Evolutionary conservation across 2,113 vertebrate species (phyloP), one percentile per base, ranked within the genome.

Genomic region (Australoheros scitulus): DNA sequence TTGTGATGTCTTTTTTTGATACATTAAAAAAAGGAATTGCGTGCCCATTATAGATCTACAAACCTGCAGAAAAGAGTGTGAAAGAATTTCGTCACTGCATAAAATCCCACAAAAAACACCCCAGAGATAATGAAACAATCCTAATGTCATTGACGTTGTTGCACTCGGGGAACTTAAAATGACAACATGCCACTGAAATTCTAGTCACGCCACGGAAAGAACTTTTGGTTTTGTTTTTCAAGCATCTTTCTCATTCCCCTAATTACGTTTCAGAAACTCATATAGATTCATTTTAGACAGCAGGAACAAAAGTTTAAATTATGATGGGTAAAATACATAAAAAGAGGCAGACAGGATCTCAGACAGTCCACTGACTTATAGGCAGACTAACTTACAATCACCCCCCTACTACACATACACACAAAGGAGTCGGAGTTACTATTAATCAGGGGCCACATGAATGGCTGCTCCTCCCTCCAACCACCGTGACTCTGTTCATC

Each of bases 381-480:
- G 56, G 3, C 75, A 80, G 87, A 84, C 50, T 79, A 83, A 88
- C 82, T 90, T 88, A 91, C 78, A 82, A 72, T 18, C 59, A 70
- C 76, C n/a, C 32, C 26, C 22, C 38, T 8, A 15, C 17, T 75
- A 84, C 72, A 70, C 61, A 50, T 26, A 70, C 52, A 77, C 76
- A 86, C 60, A 87, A 61, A 87, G 61, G 72, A 76, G 79, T 64
- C 72, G 32, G 83, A 87, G 83, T 72, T 82, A 78, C 84, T 59
- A 90, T 92, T 88, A 92, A 91, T 92, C 88, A 88, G 75, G 57
- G 8, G 36, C 79, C 79, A 88, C 90, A 92, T 90, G 83, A 91
- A 92, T 81, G 83, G 77, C 80, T 64, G 75, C 80, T 63, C 86
- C 91, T 87, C 88, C 88, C 81, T 87, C 90, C 47, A 50, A 77